A percentile compares a stretch with the other conserved stretches of the same genome.
These are phyloP conservation scores for Alouatta palliata DNA, from an alignment of 2,113 vertebrate genomes.

Conservation along the genomic window DNA sequence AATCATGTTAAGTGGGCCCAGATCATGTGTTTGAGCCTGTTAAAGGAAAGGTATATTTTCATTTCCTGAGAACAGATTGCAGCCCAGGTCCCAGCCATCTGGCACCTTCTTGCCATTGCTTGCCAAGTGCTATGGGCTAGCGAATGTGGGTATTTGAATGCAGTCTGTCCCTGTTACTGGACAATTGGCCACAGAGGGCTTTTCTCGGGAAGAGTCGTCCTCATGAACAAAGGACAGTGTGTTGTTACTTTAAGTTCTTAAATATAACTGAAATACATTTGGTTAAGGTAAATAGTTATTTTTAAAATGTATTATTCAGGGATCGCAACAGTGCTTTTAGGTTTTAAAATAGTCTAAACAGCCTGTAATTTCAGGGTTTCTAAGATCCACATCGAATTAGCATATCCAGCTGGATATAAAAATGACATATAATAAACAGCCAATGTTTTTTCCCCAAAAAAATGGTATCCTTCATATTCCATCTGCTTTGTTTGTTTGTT, in stretches of 20 bases:
- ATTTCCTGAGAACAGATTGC: slow-evolving; percentile 55
- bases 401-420: slow-evolving; percentile 66
- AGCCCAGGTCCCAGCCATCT: slow-evolving; percentile 23
- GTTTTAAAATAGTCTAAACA: slow-evolving; percentile 64
- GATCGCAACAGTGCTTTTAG: slow-evolving; percentile 39
- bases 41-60: slow-evolving; percentile 26
- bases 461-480: background rate
- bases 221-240: slow-evolving; percentile 18
- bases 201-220: background rate
- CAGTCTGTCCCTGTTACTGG: background rate
- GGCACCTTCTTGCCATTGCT: slow-evolving; percentile 26
- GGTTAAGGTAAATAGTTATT: slow-evolving; percentile 56
- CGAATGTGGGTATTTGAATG: background rate
- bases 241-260: slow-evolving; percentile 46
- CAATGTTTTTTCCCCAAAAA: background rate
- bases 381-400: slow-evolving; percentile 51
- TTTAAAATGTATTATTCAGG: slow-evolving; percentile 55
- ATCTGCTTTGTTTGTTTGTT: slow-evolving; percentile 33
- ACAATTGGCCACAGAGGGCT: background rate
- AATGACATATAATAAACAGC: slow-evolving; percentile 39
- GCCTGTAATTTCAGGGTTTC: slow-evolving; percentile 62
- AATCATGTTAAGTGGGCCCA: slow-evolving; percentile 3
- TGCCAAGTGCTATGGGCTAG: background rate
- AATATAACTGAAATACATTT: slow-evolving; percentile 60
- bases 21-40: slow-evolving; percentile 1